These are phyloP conservation scores for Urocynchramus pylzowi DNA, from an alignment of 2,113 vertebrate species.

Conservation along the genomic window DNA sequence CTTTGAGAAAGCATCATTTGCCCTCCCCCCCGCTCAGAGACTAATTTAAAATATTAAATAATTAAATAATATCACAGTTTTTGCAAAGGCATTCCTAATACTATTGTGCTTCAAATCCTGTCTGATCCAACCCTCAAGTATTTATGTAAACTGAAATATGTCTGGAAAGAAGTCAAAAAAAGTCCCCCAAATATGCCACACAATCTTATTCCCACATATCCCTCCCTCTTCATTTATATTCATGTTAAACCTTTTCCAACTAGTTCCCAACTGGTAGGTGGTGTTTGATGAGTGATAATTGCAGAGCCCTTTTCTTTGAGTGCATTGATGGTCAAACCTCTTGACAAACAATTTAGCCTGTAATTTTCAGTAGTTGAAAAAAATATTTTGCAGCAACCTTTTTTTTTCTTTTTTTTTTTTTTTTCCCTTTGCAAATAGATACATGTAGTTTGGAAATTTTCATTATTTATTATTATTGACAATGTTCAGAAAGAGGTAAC, in stretches of 20 bases:
- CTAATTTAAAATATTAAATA: slow-evolving; percentile 43
- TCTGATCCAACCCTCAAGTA: slow-evolving; percentile 74
- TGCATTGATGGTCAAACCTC: background rate
- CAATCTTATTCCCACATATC: slow-evolving; percentile 7
- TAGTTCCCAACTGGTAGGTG: slow-evolving; percentile 30
- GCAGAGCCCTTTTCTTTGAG: slow-evolving; percentile 32
- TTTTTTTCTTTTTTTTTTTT: background rate
- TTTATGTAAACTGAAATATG: slow-evolving; percentile 76
- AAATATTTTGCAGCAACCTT: background rate
- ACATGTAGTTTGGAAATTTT: background rate
- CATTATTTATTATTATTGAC: background rate
- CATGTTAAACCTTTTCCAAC: slow-evolving; percentile 8
- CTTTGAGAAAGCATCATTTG: background rate
- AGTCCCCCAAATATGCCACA: slow-evolving; percentile 25
- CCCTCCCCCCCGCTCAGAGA: background rate
- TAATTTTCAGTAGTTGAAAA: slow-evolving; percentile 17
- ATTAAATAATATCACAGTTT: slow-evolving; percentile 47
- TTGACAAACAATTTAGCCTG: slow-evolving; percentile 27
- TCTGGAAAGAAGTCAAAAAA: slow-evolving; percentile 73
- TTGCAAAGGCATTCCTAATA: slow-evolving; percentile 67
- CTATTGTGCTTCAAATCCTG: slow-evolving; percentile 75
- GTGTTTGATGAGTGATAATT: slow-evolving; percentile 58
- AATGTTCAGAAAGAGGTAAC: background rate
- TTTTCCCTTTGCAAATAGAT: background rate
- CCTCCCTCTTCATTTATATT: slow-evolving; percentile 44